Evolutionary conservation across 1,140 invertebrate genomes (phyloP), one percentile per base, ranked within the genome.

Genomic region (Amyelois transitella): DNA sequence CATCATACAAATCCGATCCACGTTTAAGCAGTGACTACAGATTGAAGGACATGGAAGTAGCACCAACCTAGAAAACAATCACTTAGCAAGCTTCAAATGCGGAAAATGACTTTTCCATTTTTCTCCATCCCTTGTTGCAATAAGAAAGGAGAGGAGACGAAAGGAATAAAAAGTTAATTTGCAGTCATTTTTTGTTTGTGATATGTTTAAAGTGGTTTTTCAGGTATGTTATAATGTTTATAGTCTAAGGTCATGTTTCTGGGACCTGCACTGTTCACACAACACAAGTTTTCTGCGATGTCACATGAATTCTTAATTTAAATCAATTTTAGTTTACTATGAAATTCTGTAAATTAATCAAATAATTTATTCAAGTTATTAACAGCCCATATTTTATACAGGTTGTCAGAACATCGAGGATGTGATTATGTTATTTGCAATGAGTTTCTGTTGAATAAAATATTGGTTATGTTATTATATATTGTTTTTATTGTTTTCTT

Each of bases 391-490:
- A 38, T 38, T 38, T 38, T 38, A 38, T 38, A 38, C 32, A 38
- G 17, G 32, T 38, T 38, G n/a, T 28, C 32, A 38, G 17, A 14
- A 38, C 32, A 38, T 38, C n/a, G 32, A 38, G 32, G 32, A 14
- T 38, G 17, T 38, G 32, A 38, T 38, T 38, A n/a, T 38, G 32
- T 38, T 38, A 38, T 38, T 38, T 38, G n/a, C 32, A 38, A 38
- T 38, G 32, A 38, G 32, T 43, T 58, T 25, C 32, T 48, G 12
- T 24, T 24, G 22, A 24, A 49, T 24, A 49, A 49, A 49, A 49
- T 21, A 51, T 32, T 32, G 18, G 20, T 49, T 49, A 24, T 25
- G 25, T 51, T 51, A 51, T 51, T 21, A 32, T 51, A 18, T 32
- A 51, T 32, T 51, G 24, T 32, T 51, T 49, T 49, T 22, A 24